Conservation (phyloP, 2,113 vertebrate genomes). For the Microcebus tavaratra region DNA sequence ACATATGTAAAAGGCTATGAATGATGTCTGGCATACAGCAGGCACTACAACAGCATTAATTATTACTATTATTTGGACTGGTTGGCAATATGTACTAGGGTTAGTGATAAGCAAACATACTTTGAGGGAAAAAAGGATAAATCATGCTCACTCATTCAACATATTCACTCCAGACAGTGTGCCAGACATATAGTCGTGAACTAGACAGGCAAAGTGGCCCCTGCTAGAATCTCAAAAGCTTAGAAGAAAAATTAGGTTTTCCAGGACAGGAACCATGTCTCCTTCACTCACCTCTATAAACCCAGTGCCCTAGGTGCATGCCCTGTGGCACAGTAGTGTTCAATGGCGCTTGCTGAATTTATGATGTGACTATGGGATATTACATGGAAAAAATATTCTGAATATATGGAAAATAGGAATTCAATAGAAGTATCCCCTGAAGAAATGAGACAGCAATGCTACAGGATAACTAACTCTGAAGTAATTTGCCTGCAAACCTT, state of each 20-base stretch:
- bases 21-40: background rate
- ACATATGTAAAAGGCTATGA: background rate
- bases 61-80: background rate
- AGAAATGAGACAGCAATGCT: background rate
- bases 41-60: background rate
- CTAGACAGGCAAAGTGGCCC: background rate
- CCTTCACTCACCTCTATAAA: background rate
- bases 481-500: background rate
- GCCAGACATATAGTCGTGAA: background rate
- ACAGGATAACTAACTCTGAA: background rate
- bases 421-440: background rate
- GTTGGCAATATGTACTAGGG: background rate
- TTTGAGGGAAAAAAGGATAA: background rate
- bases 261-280: background rate
- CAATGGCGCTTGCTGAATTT: background rate
- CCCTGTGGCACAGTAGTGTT: background rate
- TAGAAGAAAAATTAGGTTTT: background rate
- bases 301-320: background rate
- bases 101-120: background rate
- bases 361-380: background rate
- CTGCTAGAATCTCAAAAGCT: background rate
- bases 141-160: constrained; percentile 13
- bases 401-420: background rate
- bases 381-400: background rate
- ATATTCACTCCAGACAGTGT: background rate